These are phyloP conservation scores for Onychostruthus taczanowskii DNA, from an alignment of 2,113 vertebrate species.

Conservation along the genomic window DNA sequence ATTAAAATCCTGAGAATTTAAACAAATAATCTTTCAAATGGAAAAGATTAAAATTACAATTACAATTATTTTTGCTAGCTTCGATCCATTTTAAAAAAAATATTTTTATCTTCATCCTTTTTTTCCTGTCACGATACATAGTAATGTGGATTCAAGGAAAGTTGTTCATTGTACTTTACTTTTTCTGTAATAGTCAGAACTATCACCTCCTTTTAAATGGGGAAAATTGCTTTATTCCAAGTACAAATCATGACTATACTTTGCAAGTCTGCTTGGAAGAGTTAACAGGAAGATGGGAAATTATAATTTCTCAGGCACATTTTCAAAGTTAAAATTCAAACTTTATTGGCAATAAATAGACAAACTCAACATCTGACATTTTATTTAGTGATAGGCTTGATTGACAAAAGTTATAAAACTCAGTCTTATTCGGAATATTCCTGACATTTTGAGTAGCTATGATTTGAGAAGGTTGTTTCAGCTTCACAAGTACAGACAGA, in stretches of 20 bases:
- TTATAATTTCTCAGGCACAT: neutral
- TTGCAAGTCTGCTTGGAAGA: neutral
- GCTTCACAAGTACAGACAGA: neutral
- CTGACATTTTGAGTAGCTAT: neutral
- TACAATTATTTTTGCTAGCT: neutral
- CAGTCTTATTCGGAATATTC: neutral
- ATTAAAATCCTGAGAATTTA: neutral
- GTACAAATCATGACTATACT: neutral
- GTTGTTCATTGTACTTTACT: neutral
- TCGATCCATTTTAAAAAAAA: neutral
- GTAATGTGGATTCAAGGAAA: neutral
- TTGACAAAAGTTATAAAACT: neutral
- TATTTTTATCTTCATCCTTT: neutral
- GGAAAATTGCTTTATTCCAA: neutral
- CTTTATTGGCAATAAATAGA: neutral
- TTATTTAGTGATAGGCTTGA: conserved; percentile 13
- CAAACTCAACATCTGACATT: neutral
- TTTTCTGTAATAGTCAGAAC: neutral
- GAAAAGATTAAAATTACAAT: neutral
- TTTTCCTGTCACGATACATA: neutral
- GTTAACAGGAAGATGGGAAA: neutral
- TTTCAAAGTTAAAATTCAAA: neutral
- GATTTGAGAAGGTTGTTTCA: neutral
- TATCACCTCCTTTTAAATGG: neutral
- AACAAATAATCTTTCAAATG: neutral